Evolutionary conservation across 2,113 vertebrate genomes (phyloP), one percentile per base, ranked within the genome.

Genomic region (Xiphophorus maculatus): DNA sequence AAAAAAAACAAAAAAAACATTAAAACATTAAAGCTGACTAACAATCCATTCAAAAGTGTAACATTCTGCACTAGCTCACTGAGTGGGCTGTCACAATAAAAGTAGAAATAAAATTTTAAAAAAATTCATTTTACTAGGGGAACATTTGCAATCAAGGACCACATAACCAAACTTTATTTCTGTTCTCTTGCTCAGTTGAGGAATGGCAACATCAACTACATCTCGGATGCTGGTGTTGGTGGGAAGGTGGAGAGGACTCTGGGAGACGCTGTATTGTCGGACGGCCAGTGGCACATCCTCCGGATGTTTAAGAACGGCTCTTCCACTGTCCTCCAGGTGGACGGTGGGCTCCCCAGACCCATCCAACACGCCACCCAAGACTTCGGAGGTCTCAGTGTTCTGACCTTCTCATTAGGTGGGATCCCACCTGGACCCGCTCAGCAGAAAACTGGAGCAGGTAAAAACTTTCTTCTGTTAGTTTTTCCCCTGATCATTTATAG

Each of bases 241-340:
- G 98, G 97, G 15, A 98, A 98, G 62, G 98, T 99, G 90, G 98
- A 99, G 75, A 94, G 98, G 54, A 96, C 92, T 2, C 90, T 98
- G 63, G 93, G 94, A 0, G 98, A 99, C 3, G 85, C 92, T 0
- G 93, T 93, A 3, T 44, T 97, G 29, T 95, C 97, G 0, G 98
- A 99, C 29, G 97, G 98, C 4, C 96, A 95, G 72, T 99, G 98
- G 98, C 98, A 99, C 82, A 96, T 94, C 0, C 90, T 99, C 0
- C 87, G 93, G 6, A 88, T 99, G 22, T 87, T 94, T 73, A 97
- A 95, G 89, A 99, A 99, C 0, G 88, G 93, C 19, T 96, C 96
- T 0, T 83, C 90, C 79, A 99, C 97, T 0, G 0, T 93, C 9
- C 63, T 98, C 62, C 94, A 91, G 0, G 84, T 98, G 0, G 97